These are phyloP conservation scores for Holotrichia oblita DNA, from an alignment of 1,140 invertebrate genomes.

Conservation along the genomic window DNA sequence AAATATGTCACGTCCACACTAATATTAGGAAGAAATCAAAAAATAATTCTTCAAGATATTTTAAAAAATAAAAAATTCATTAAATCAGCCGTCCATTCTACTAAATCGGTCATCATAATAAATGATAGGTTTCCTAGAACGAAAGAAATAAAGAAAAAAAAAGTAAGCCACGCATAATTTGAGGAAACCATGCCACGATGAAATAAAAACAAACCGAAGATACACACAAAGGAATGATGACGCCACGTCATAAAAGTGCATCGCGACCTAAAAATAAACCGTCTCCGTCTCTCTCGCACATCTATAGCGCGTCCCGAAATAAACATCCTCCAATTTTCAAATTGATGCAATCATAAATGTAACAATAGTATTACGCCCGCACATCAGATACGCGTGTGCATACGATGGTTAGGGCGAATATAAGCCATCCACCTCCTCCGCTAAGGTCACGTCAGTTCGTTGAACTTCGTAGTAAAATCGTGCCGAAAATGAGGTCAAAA, in stretches of 20 bases:
- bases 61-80: too few species aligned
- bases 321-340: slow-evolving; percentile 12
- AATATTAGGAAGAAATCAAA: too few species aligned
- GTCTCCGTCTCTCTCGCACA: neutral
- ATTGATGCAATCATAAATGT: slow-evolving; percentile 21
- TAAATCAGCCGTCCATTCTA: too few species aligned
- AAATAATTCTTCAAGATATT: too few species aligned
- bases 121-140: too few species aligned
- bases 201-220: too few species aligned
- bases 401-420: neutral
- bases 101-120: too few species aligned
- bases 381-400: neutral
- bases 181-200: too few species aligned
- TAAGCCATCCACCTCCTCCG: slow-evolving; percentile 45
- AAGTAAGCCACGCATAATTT: too few species aligned
- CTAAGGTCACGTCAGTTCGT: slow-evolving; percentile 49
- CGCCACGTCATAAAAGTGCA: slow-evolving; percentile 20
- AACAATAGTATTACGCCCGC: slow-evolving; percentile 4
- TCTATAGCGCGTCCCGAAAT: neutral
- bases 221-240: neutral
- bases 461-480: slow-evolving; percentile 44
- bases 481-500: slow-evolving; percentile 44
- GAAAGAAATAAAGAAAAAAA: too few species aligned
- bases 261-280: slow-evolving; percentile 11
- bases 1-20: too few species aligned